Evolutionary conservation across 2,888 invertebrate genomes (phyloP).

Genomic region (Poecilus cupreus): DNA sequence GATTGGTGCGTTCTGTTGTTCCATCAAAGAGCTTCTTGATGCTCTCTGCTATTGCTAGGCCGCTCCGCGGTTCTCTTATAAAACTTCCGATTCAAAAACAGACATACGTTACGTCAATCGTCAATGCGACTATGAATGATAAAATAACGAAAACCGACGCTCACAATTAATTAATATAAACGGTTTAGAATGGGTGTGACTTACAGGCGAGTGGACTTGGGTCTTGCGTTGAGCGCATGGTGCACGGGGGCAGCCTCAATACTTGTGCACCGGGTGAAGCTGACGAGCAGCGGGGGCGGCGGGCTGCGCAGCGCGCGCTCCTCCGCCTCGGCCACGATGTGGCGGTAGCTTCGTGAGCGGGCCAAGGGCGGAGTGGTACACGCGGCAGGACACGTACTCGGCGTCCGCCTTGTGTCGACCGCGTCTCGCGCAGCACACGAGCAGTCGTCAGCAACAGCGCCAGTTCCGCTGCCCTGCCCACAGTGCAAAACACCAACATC

Average conservation of each 20-base stretch:
- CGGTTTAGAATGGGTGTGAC: neutral
- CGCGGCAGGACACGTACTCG: constrained; percentile 69
- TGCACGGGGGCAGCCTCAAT: constrained; percentile 40
- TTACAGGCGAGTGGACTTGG: constrained; percentile 49
- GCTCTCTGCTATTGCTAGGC: too few species aligned
- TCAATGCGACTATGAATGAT: too few species aligned
- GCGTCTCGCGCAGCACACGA: constrained; percentile 70
- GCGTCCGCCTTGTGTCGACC: constrained; percentile 64
- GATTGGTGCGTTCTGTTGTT: too few species aligned
- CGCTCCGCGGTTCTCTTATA: too few species aligned
- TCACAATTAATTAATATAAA: neutral
- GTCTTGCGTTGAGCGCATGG: constrained; percentile 22
- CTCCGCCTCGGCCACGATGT: constrained; percentile 71
- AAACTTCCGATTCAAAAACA: too few species aligned
- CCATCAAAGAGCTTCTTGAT: too few species aligned
- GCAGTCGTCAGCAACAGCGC: constrained; percentile 75
- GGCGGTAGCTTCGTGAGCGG: constrained; percentile 74
- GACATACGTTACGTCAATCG: too few species aligned
- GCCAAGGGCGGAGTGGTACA: constrained; percentile 77
- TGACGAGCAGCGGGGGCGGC: constrained; percentile 14
- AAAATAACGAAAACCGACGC: too few species aligned
- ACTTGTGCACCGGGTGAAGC: constrained; percentile 47
- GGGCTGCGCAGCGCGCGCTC: constrained; percentile 39
- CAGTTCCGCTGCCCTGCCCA: constrained; percentile 74
- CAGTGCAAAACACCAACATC: constrained; percentile 69